Evolutionary conservation across 1,140 invertebrate genomes (phyloP), one percentile per base, ranked within the genome.

Genomic region (Samia ricini): DNA sequence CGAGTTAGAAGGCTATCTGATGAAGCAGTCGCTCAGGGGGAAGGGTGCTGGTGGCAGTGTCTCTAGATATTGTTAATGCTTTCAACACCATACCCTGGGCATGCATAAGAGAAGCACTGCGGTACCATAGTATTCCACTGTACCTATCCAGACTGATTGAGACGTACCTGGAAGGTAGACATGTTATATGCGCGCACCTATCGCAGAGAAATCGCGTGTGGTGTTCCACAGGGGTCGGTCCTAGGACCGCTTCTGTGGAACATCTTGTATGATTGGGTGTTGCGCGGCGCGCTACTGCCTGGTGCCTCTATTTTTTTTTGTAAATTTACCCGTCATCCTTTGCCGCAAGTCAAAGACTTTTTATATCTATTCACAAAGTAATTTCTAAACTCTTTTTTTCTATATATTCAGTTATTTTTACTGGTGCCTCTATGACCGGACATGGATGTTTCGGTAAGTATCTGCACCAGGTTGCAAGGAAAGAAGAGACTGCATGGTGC

Each of bases 211-310:
- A 51, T 51, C 6, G 1, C 19, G 15, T 51, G 50, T 18, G 50
- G 50, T 51, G 19, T 51, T 20, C 50, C 50, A 51, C 50, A 51
- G 50, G 50, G 50, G 15, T 51, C 50, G 8, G 50, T 51, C 8
- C 50, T 51, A 1, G 50, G 50, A 7, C 50, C 50, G 6, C 50
- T 51, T 2, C 19, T 51, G 50, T 51, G 50, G 50, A 51, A 51
- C 19, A 20, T 51, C 19, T 12, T 12, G 50, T 51, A 51, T 8
- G 50, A 51, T 20, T 51, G 50, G 50, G 50, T 49, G 15, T 15
- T 49, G 15, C 48, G 48, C 4, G 19, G 15, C 48, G 19, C 15
- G 4, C 48, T 49, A 5, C 48, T 20, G 5, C 15, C 48, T 20
- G 48, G 48, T 15, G 19, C n/a, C n/a, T n/a, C n/a, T n/a, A n/a